Base-by-base conservation (phyloP, 1,140 invertebrate species). In the Tetramorium simillimum region DNA sequence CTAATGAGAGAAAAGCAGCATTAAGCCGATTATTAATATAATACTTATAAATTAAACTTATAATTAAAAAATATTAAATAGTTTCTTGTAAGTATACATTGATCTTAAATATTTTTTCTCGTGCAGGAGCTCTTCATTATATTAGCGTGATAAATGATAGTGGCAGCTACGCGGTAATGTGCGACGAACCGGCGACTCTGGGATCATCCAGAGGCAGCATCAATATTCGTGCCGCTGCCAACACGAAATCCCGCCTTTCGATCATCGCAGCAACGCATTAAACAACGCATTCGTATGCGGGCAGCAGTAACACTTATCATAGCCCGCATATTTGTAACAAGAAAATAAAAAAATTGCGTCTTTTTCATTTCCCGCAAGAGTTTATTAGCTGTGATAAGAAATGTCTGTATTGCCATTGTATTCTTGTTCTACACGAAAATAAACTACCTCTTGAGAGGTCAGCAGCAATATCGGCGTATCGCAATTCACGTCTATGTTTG, bases 131-230 rank as follows among this genome's bases (percentile, higher is more conserved):
- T 28, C 88, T 95, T 37, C 94, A 95, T 85, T 94, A 93, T 40
- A 33, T 94, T 6, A 93, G 91, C 24, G 86, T 91, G 0, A 33
- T 85, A 24, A 95, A 95, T 84, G 86, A 92, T 24, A 86, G 33
- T 1, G 92, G 94, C 5, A 95, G 95, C 53, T 93, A 91, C 16
- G 94, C 92, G 0, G 94, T 95, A 1, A 91, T 90, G 4, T 95
- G 95, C 49, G 93, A 92, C 28, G 91, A 93, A n/a, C 88, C 92
- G 0, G 89, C 90, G 62, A 93, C 75, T 6, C 86, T 95, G 3
- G 95, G 94, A 78, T 87, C 81, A 63, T 92, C 93, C 46, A 88
- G 81, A 78, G 92, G 84, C 40, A 90, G 85, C 51, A 92, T 95
- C 49, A 91, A 92, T 37, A 75, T 95, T 60, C 92, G 94, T 76